These are phyloP conservation scores for Eulithis testata DNA, from an alignment of 2,888 invertebrate genomes.

Conservation along the genomic window DNA sequence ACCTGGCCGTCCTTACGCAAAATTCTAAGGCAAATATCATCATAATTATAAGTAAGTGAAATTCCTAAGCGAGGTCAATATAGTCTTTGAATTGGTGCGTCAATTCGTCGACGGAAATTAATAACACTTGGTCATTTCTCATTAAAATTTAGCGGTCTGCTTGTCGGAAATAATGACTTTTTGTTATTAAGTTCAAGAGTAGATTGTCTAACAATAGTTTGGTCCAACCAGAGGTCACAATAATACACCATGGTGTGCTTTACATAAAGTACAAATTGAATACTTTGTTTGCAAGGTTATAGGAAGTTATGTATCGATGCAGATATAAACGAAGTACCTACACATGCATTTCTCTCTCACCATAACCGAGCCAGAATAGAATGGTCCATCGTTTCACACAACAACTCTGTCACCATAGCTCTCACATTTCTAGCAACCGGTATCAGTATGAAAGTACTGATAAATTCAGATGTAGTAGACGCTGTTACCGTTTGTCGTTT, in stretches of 20 bases:
- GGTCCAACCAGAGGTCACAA: too few relatives aligned
- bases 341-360: not conserved
- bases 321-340: not conserved
- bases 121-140: not conserved
- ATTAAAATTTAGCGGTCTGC: too few relatives aligned
- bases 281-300: slow-evolving; percentile 3
- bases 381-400: not conserved
- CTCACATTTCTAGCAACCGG: slow-evolving; percentile 5
- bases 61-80: not conserved
- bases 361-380: not conserved
- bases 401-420: not conserved
- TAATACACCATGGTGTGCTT: too few relatives aligned
- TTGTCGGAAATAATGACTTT: not conserved
- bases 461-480: slow-evolving; percentile 11
- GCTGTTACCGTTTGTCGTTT: slow-evolving; percentile 7
- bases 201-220: too few relatives aligned
- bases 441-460: slow-evolving; percentile 1
- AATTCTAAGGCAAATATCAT: too few relatives aligned
- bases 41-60: not conserved
- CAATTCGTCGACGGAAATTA: slow-evolving; percentile 3
- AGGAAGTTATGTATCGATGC: not conserved
- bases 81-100: not conserved
- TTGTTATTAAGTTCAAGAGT: not conserved
- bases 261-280: not conserved
- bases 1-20: too few relatives aligned